Evolutionary conservation across 1,140 invertebrate species (phyloP), one percentile per base, ranked within the genome.

Genomic region (Drosophila ironensis): DNA sequence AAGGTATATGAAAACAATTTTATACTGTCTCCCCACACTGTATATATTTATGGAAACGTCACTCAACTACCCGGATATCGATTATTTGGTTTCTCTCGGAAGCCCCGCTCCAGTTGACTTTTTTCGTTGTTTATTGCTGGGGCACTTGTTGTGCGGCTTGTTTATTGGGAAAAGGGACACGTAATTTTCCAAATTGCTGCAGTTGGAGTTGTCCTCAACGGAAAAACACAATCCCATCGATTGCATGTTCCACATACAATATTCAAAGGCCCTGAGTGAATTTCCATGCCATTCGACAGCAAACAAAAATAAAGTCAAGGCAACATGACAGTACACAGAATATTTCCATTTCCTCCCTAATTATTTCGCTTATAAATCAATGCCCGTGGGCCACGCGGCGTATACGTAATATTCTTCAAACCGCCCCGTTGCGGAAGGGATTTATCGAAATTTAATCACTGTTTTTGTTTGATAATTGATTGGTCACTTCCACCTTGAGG

Each of bases 131-230:
- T 33, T 30, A 8, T 37, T 37, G 14, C 27, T 28, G 24, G 8
- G 12, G 12, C 24, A 19, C 14, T 24, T n/a, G 17, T 28, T 52
- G 37, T 27, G 30, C n/a, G 24, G 24, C 16, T 28, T 38, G 3
- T 52, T 56, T 51, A 30, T 38, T 33, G 30, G 38, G 7, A 35
- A 35, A 9, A 46, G 8, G 27, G n/a, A 50, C 27, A 47, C 44
- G 51, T 75, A 72, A 82, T 82, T 82, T 81, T 30, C 28, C 11
- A 61, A 82, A 72, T 81, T 48, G 56, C 48, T 60, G 20, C 44
- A 38, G 19, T 24, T 41, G 63, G 20, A 41, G 16, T 8, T 35
- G n/a, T 7, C 4, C 47, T 4, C 9, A 25, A 2, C 11, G n/a
- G n/a, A 14, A 19, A n/a, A 1, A 17, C 25, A 35, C 7, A 16